Conservation (phyloP, 2,113 vertebrate genomes). For the Rousettus leschenaultii region DNA sequence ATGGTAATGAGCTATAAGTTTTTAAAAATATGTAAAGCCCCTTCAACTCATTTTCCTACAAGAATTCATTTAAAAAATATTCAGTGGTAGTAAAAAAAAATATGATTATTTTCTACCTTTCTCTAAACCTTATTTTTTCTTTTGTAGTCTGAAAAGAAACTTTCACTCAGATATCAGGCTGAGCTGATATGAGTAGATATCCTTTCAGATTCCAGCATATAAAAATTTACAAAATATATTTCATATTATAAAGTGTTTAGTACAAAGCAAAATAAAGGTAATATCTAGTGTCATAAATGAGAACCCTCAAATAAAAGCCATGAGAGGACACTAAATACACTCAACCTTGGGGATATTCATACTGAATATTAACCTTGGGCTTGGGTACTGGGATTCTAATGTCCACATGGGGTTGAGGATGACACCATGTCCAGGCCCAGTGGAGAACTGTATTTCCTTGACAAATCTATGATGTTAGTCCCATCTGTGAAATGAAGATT, state of each 20-base stretch:
- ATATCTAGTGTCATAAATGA: not conserved
- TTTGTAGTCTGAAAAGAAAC: not conserved
- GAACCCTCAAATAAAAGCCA: not conserved
- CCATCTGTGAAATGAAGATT: not conserved
- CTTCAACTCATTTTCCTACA: not conserved
- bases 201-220: not conserved
- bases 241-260: not conserved
- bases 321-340: not conserved
- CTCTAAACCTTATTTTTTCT: not conserved
- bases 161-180: not conserved
- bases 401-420: not conserved
- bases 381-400: not conserved
- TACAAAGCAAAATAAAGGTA: not conserved
- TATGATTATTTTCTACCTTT: not conserved
- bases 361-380: not conserved
- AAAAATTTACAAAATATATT: not conserved
- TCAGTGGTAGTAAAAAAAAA: not conserved
- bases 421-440: not conserved
- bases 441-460: not conserved
- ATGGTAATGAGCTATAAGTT: not conserved
- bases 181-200: not conserved
- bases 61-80: not conserved
- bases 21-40: not conserved
- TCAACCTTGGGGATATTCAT: not conserved
- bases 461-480: not conserved